Base-by-base conservation (phyloP, 2,888 invertebrate species). In the Eupithecia insigniata region DNA sequence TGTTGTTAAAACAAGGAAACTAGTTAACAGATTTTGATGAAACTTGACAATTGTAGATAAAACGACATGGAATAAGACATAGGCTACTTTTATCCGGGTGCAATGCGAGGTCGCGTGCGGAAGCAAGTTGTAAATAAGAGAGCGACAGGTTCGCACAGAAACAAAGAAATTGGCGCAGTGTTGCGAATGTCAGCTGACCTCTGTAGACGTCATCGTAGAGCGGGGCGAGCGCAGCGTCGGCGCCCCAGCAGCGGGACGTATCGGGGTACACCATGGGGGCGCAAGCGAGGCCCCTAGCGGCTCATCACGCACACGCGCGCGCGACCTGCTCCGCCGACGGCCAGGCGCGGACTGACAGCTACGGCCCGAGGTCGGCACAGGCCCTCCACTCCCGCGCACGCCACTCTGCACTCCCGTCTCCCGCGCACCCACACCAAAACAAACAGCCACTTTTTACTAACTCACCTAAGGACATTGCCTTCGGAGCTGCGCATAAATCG, bases 131-230 rank as follows among this genome's bases (percentile, higher is more conserved):
- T 76, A 77, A 77, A 77, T 76, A 71, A 75, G 70, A 75, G 77
- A 76, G 78, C 70, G 76, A 80, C 80, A 81, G 81, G 82, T 81
- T 80, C 70, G 79, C 79, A 84, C 83, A 81, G 83, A 83, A 82
- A 86, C 87, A 88, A 87, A 88, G 87, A 84, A 83, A 77, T 81
- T 81, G 80, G 79, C 79, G 80, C 78, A 82, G 80, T 76, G 80
- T 82, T 82, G 81, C 83, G 77, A 87, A 84, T 85, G 85, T 87
- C 88, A 89, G 91, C 95, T 95, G 93, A 96, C 96, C 96, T 93
- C 95, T 90, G 90, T 95, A 95, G 86, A 95, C 95, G 92, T 95
- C 95, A 88, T 95, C 95, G 94, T 95, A 96, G 89, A 95, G 95
- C 88, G 95, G 95, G 84, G 95, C 94, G 93, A 95, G 95, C 82